Base-by-base conservation (phyloP, 2,113 vertebrate genomes). In the Zosterops pallidus region DNA sequence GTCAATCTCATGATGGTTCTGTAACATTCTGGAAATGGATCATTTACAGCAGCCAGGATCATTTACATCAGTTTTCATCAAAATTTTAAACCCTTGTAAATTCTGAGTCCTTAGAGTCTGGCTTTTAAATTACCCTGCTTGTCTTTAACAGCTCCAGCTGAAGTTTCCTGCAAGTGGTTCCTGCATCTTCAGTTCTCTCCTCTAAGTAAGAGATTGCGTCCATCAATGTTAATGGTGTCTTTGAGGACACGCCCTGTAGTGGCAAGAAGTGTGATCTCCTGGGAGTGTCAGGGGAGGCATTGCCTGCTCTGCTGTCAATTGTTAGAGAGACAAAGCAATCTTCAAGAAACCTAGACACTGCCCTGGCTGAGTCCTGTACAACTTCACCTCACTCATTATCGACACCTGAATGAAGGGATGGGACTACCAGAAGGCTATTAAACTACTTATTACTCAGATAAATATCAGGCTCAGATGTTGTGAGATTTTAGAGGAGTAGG, bases 31-130 rank as follows among this genome's bases (percentile, higher is more conserved):
- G 39, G 39, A 88, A 92, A 82, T 52, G 33, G 17, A 83, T 67
- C 13, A 28, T 75, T 82, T 87, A 67, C 17, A 37, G 46, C 25
- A 75, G 26, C 42, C 68, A 67, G 25, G 5, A 76, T 35, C 11
- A 68, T 35, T 69, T 55, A 55, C n/a, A 35, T 65, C 69, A 47
- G 16, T 70, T 84, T 86, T 89, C 77, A 78, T 50, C 3, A 8
- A 74, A 70, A 82, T 84, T 70, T 94, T 69, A 90, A 89, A 63
- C 4, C 9, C 35, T 39, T 82, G 29, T 67, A 26, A 92, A 87
- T 41, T 41, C n/a, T 56, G 14, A 44, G 9, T 49, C 49, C 20
- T 79, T 68, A 18, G 60, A 62, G 11, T 31, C 20, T 42, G 37
- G 12, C 22, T 42, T 83, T 76, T 60, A 76, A 76, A 72, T 76